Base-by-base conservation (phyloP, 2,888 invertebrate species). In the Ceraclea dissimilis region DNA sequence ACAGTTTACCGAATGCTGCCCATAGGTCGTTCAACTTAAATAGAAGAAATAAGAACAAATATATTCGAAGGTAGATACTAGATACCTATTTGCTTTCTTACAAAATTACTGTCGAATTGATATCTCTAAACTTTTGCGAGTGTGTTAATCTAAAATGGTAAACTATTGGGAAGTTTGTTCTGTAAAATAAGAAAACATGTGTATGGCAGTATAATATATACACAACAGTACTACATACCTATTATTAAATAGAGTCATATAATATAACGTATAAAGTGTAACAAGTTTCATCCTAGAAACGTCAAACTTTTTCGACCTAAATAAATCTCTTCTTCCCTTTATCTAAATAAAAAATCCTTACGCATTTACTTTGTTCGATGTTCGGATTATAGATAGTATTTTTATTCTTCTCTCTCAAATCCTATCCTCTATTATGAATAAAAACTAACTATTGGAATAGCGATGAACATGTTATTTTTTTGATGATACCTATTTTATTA, bases 251-350 rank as follows among this genome's bases (percentile, higher is more conserved):
- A 39, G 39, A 39, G 2, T 39, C 39, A 39, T 13, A 39, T 26
- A 6, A 26, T 39, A 39, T 39, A 39, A 39, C 8, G 16, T 16
- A 39, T 13, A n/a, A 26, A 22, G 16, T 22, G 26, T 22, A n/a
- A 2, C 2, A 49, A 49, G 6, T 49, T 49, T 13, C n/a, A 49
- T 8, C 49, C 49, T 49, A 52, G 48, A 53, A 48, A 53, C 53
- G 26, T 53, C 53, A 53, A 53, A 53, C 34, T 53, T 53, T 52
- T 53, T 48, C 48, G 48, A 22, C 48, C 53, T 47, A 48, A 48
- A 53, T 53, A 53, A 53, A 53, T 53, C 53, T 49, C 34, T 31
- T 19, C 49, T 39, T 53, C 39, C 17, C 34, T 53, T 48, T 53
- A 53, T 53, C 48, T 53, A 39, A 48, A 53, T 53, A 33, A 53